A percentile compares a stretch with the other conserved stretches of the same genome.
These are phyloP conservation scores for Psittacula derbiana DNA, from an alignment of 2,797 vertebrate genomes.

Conservation along the genomic window DNA sequence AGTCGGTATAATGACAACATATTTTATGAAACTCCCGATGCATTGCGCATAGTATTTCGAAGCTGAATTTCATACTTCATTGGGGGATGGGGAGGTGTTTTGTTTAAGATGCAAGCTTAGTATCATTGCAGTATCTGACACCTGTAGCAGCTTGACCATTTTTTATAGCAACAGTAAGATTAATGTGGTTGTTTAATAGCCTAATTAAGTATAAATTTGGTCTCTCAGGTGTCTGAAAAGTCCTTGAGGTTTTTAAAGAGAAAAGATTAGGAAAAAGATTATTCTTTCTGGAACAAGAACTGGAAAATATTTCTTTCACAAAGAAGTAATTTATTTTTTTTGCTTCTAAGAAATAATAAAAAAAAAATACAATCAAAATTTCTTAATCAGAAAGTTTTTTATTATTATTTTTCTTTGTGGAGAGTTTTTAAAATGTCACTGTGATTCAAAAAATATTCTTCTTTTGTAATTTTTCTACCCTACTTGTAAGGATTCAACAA, in stretches of 20 bases:
- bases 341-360: neutral
- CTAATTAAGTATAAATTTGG: conserved; percentile 66
- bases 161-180: conserved; percentile 61
- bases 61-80: neutral
- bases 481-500: neutral
- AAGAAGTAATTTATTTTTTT: neutral
- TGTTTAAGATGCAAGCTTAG: conserved; percentile 9
- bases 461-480: neutral
- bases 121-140: conserved; percentile 24
- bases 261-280: neutral
- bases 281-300: neutral
- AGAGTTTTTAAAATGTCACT: neutral
- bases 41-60: neutral
- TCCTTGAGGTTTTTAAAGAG: conserved; percentile 55
- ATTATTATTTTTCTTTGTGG: neutral
- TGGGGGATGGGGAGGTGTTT: neutral
- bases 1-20: neutral
- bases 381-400: neutral
- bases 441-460: neutral
- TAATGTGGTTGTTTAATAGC: conserved; percentile 62
- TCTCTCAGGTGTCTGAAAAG: conserved; percentile 59
- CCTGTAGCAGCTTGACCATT: conserved; percentile 42
- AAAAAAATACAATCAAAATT: neutral
- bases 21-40: neutral
- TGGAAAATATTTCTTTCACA: neutral